Evolutionary conservation across 2,113 vertebrate genomes (phyloP).

Genomic region (Siphamia tubifer): DNA sequence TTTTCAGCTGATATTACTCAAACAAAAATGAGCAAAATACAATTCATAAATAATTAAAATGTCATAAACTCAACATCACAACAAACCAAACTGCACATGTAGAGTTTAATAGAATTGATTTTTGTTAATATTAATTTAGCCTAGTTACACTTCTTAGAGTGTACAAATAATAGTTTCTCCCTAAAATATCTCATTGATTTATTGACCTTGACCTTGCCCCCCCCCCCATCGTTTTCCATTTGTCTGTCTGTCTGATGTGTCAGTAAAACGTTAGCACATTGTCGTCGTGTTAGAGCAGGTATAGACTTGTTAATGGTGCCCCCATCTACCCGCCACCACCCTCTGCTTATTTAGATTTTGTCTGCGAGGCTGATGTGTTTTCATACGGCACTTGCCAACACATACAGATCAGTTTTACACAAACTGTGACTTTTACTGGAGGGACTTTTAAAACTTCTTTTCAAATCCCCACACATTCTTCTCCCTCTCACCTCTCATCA

Average conservation of each 20-base stretch:
- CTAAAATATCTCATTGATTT: conserved; percentile 22
- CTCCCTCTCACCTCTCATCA: conserved; percentile 61
- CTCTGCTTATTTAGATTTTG: conserved; percentile 69
- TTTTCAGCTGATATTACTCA: too few species aligned
- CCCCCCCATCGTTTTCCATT: conserved; percentile 21
- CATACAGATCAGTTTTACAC: conserved; percentile 38
- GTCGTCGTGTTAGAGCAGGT: conserved; percentile 71
- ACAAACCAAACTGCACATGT: too few species aligned
- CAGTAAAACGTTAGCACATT: conserved; percentile 71
- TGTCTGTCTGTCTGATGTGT: conserved; percentile 68
- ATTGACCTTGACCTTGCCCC: conserved; percentile 60
- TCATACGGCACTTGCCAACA: conserved; percentile 70
- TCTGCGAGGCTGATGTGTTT: conserved; percentile 54
- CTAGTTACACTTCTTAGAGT: too few species aligned
- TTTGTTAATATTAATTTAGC: too few species aligned
- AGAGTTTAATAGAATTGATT: too few species aligned
- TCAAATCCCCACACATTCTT: conserved; percentile 35
- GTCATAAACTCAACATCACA: too few species aligned
- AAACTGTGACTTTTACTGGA: conserved; percentile 71
- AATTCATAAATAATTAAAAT: too few species aligned
- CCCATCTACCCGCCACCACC: conserved; percentile 15
- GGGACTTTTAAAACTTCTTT: conserved; percentile 59
- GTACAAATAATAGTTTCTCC: conserved; percentile 3
- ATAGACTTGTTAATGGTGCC: conserved; percentile 62
- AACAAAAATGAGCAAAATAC: too few species aligned